A percentile compares a stretch with the other conserved stretches of the same genome.
Conservation (phyloP, 1,140 invertebrate species). For the Saccostrea cuccullata region DNA sequence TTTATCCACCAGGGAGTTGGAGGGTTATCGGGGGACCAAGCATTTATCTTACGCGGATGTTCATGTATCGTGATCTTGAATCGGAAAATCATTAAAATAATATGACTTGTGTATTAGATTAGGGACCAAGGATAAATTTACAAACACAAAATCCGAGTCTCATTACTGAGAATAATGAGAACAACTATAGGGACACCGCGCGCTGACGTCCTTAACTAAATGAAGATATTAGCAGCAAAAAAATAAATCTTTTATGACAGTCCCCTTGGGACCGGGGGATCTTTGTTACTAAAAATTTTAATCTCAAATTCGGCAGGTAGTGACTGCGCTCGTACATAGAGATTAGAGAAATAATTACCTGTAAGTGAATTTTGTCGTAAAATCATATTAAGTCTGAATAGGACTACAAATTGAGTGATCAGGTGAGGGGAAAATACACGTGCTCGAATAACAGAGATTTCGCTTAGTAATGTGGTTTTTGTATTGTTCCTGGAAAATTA, state of each 20-base stretch:
- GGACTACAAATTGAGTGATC: constrained; percentile 13
- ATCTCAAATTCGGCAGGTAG: constrained; percentile 36
- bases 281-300: constrained; percentile 27
- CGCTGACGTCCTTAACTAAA: constrained; percentile 38
- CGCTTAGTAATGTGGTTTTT: not conserved
- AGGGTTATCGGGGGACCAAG: constrained; percentile 42
- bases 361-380: constrained; percentile 33
- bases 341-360: constrained; percentile 33
- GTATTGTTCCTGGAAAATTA: not conserved
- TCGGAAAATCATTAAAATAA: constrained; percentile 61
- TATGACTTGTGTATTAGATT: constrained; percentile 58
- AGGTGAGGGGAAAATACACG: not conserved
- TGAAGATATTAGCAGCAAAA: constrained; percentile 39
- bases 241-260: constrained; percentile 28
- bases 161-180: constrained; percentile 56
- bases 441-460: not conserved
- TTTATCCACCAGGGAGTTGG: constrained; percentile 51
- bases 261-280: not conserved
- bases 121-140: constrained; percentile 58
- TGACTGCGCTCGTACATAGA: constrained; percentile 27
- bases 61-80: constrained; percentile 50
- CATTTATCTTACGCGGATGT: constrained; percentile 41
- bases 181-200: not conserved
- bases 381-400: constrained; percentile 22
- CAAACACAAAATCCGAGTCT: constrained; percentile 59